A percentile compares a stretch with the other conserved stretches of the same genome.
Evolutionary conservation across 2,113 vertebrate species (phyloP).

Genomic region (Trochalopteron elliotii): DNA sequence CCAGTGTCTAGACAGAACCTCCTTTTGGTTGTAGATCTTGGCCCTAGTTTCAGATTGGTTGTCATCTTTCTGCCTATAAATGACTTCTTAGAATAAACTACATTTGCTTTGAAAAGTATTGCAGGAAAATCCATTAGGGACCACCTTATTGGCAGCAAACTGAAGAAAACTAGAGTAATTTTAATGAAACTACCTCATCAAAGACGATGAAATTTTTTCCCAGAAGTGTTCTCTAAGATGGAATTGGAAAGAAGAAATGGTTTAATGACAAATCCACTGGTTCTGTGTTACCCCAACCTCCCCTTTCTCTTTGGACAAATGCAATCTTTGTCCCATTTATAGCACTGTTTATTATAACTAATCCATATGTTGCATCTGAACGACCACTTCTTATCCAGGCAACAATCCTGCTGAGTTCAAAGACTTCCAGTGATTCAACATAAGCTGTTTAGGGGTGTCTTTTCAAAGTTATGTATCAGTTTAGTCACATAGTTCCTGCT

Average conservation of each 20-base stretch:
- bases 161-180: background rate
- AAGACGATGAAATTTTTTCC: background rate
- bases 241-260: background rate
- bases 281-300: background rate
- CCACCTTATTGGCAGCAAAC: background rate
- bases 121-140: background rate
- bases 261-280: background rate
- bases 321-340: background rate
- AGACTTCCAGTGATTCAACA: slow-evolving; percentile 21
- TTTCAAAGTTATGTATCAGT: slow-evolving; percentile 1
- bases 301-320: background rate
- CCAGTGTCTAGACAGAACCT: rapidly evolving
- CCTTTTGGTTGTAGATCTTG: background rate
- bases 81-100: background rate
- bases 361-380: background rate
- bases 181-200: background rate
- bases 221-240: background rate
- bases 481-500: slow-evolving; percentile 32
- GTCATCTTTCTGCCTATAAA: background rate
- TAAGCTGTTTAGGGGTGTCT: slow-evolving; percentile 34
- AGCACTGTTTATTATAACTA: background rate
- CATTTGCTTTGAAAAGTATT: background rate
- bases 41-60: background rate
- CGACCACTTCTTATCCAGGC: slow-evolving; percentile 14
- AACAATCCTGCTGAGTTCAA: slow-evolving; percentile 48